A percentile compares a stretch with the other conserved stretches of the same genome.
Evolutionary conservation across 2,113 vertebrate species (phyloP).

Genomic region (Hippoglossus stenolepis): DNA sequence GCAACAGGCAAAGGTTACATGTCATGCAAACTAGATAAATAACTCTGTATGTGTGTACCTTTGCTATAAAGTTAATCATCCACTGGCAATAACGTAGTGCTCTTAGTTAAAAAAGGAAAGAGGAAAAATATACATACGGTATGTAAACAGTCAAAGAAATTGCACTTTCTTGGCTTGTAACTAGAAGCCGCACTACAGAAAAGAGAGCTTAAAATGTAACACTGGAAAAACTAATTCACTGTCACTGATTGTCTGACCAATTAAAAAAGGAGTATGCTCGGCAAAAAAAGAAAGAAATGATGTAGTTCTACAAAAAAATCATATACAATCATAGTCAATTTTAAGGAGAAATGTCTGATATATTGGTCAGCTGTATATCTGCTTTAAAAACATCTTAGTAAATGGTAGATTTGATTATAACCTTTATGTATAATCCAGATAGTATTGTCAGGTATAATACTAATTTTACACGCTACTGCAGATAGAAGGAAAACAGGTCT

Average conservation of each 20-base stretch:
- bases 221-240: constrained; percentile 66
- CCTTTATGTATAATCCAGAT: constrained; percentile 59
- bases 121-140: constrained; percentile 74
- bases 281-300: constrained; percentile 58
- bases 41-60: constrained; percentile 80
- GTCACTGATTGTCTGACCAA: constrained; percentile 79
- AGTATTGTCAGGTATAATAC: constrained; percentile 65
- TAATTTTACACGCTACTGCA: constrained; percentile 69
- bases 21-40: constrained; percentile 85
- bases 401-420: constrained; percentile 61
- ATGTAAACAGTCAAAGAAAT: constrained; percentile 85
- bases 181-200: constrained; percentile 74
- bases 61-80: constrained; percentile 83
- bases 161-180: constrained; percentile 80
- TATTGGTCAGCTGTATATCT: constrained; percentile 74
- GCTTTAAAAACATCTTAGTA: constrained; percentile 67
- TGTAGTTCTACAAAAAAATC: constrained; percentile 67
- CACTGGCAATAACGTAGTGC: constrained; percentile 83
- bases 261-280: constrained; percentile 22
- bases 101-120: constrained; percentile 77
- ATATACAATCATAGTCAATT: constrained; percentile 79
- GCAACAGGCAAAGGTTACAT: constrained; percentile 82
- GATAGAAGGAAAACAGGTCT: constrained; percentile 63
- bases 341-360: constrained; percentile 68
- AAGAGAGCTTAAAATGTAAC: constrained; percentile 67